Conservation (phyloP, 2,797 vertebrate genomes). For the Pagetopsis macropterus region DNA sequence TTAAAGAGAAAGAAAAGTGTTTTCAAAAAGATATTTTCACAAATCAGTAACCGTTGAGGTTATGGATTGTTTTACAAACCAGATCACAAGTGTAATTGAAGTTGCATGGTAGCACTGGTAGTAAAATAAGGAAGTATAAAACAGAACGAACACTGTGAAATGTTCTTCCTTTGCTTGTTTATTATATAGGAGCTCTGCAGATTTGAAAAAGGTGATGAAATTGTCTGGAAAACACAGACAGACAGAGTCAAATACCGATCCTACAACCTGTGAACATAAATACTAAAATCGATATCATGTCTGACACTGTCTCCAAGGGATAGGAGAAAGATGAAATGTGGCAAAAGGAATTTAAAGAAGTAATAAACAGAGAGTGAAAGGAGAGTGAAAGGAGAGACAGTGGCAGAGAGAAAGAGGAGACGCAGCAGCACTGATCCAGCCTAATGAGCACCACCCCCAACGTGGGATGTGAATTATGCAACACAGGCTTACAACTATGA, state of each 20-base stretch:
- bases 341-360: neutral
- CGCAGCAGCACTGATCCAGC: conserved; percentile 27
- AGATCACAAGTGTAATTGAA: neutral
- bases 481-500: conserved; percentile 21
- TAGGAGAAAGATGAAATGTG: neutral
- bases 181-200: neutral
- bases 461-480: conserved; percentile 50
- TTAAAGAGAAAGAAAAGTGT: neutral
- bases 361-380: neutral
- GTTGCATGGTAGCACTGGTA: neutral
- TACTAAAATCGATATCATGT: neutral
- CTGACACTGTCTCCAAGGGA: neutral
- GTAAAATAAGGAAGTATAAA: neutral
- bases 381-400: neutral
- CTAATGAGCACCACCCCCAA: conserved; percentile 34
- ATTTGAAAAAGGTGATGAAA: neutral
- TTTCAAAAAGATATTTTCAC: no score
- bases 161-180: neutral
- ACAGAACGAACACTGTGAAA: neutral
- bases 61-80: neutral
- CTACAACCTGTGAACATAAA: neutral
- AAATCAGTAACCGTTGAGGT: neutral
- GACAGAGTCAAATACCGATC: neutral
- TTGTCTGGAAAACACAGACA: neutral
- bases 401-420: neutral